phyloP scores from a whole-genome alignment of 2,888 invertebrate genomes.

The Drosophila antonietae region DNA sequence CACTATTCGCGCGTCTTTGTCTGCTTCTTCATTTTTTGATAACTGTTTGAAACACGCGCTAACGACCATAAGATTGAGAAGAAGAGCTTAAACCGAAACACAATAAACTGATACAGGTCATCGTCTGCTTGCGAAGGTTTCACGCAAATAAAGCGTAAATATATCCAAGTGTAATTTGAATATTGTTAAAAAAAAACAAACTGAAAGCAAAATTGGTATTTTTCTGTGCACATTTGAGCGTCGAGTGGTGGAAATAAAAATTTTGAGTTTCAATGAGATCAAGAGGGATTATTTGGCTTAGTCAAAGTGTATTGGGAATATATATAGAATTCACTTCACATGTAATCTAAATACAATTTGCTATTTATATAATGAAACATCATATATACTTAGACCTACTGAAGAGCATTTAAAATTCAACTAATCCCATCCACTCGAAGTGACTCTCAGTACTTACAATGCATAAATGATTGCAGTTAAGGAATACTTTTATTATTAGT shows the following conservation, averaged over 20 bases:
- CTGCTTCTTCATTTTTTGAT: conserved; percentile 3
- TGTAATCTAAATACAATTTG: not conserved
- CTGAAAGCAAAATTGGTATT: not conserved
- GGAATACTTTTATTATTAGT: conserved; percentile 20
- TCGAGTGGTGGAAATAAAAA: conserved; percentile 3
- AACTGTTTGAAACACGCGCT: conserved; percentile 7
- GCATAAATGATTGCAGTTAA: conserved; percentile 14
- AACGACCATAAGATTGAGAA: conserved; percentile 25
- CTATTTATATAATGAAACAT: not conserved
- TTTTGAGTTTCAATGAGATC: not conserved
- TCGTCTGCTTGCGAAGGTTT: conserved; percentile 3
- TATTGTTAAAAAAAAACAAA: not conserved
- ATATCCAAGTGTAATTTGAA: conserved; percentile 28
- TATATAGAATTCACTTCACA: not conserved
- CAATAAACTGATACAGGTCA: conserved; percentile 14
- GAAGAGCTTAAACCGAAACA: conserved; percentile 22
- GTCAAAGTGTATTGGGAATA: not conserved
- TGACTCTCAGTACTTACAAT: not conserved
- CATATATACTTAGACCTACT: not conserved
- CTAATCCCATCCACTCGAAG: not conserved
- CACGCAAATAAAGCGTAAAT: conserved; percentile 45
- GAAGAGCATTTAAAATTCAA: not conserved
- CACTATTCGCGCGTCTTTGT: conserved; percentile 25
- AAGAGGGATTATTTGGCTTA: not conserved
- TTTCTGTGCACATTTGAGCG: conserved; percentile 53